Conservation (phyloP, 1,140 invertebrate genomes). For the Scaptomyza montana region DNA sequence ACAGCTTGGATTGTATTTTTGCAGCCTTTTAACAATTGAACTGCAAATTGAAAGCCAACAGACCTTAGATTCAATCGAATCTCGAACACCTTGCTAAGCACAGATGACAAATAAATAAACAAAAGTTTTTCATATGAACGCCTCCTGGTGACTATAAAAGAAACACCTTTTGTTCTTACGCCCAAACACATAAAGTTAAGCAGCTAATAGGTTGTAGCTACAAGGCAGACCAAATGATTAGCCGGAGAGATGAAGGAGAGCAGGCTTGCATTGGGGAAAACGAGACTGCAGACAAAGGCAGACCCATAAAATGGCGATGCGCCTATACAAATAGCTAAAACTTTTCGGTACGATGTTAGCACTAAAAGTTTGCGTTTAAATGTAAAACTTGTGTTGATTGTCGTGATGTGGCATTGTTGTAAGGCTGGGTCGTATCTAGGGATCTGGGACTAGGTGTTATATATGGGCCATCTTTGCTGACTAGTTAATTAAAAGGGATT, state of each 20-base stretch:
- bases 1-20: neutral
- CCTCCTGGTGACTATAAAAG: neutral
- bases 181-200: conserved; percentile 53
- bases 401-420: conserved; percentile 49
- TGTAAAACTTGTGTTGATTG: conserved; percentile 74
- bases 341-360: conserved; percentile 52
- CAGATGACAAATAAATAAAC: conserved; percentile 75
- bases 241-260: conserved; percentile 7
- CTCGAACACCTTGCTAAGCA: conserved; percentile 34
- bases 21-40: neutral
- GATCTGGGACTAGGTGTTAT: conserved; percentile 38
- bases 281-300: conserved; percentile 33
- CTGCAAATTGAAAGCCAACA: neutral
- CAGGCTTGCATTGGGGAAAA: conserved; percentile 12
- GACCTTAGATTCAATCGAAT: conserved; percentile 7
- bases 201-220: conserved; percentile 80
- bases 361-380: conserved; percentile 73
- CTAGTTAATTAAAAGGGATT: conserved; percentile 69
- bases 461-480: conserved; percentile 29
- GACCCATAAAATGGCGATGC: conserved; percentile 49
- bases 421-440: conserved; percentile 36
- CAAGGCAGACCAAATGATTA: conserved; percentile 62
- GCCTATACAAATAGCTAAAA: conserved; percentile 77
- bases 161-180: conserved; percentile 31
- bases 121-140: conserved; percentile 64